A percentile compares a stretch with the other conserved stretches of the same genome.
phyloP scores from a whole-genome alignment of 2,888 invertebrate genomes.

The Chymomyza caudatula region DNA sequence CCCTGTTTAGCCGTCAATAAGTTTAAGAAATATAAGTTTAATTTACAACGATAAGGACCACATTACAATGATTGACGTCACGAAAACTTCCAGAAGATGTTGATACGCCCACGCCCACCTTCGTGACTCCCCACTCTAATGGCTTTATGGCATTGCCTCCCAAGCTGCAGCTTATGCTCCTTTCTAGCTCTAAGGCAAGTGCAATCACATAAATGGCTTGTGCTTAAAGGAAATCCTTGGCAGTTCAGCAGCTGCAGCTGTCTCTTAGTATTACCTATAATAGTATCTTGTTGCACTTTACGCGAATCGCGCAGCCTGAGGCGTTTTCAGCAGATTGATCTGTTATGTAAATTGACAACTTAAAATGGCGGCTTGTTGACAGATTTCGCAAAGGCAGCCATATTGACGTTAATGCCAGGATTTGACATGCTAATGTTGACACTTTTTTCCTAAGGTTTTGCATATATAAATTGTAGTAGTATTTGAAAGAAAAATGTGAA shows the following conservation, averaged over 20 bases:
- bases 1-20: no score
- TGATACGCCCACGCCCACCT: no score
- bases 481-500: not conserved
- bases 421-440: conserved; percentile 14
- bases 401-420: conserved; percentile 31
- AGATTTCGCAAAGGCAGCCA: conserved; percentile 11
- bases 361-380: not conserved
- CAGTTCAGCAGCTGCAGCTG: not conserved
- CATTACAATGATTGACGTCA: no score
- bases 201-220: conserved; percentile 59
- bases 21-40: no score
- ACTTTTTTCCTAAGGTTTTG: conserved; percentile 33
- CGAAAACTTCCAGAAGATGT: no score
- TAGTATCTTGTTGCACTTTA: conserved; percentile 37
- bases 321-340: conserved; percentile 32
- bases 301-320: conserved; percentile 2
- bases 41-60: no score
- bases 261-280: not conserved
- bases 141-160: not conserved
- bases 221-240: conserved; percentile 39
- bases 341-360: conserved; percentile 9
- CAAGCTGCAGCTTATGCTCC: not conserved
- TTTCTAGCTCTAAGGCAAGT: not conserved
- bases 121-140: not conserved
- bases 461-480: not conserved